Base-by-base conservation (phyloP, 2,797 vertebrate genomes). In the Falco peregrinus region DNA sequence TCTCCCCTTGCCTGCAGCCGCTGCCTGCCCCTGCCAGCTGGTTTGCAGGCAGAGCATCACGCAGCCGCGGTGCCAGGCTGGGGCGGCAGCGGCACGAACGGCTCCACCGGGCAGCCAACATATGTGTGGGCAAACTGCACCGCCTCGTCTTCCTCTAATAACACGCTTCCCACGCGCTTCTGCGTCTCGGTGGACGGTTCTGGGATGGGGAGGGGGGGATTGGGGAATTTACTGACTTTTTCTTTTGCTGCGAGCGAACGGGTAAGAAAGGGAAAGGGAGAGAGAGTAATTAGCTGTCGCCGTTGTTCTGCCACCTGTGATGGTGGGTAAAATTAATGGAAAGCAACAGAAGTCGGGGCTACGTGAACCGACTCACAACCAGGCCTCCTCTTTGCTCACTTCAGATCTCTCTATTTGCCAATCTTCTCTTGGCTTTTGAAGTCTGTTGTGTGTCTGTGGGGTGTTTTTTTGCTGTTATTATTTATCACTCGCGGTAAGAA, bases 331-430 rank as follows among this genome's bases (percentile, higher is more conserved):
- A 96, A 96, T 95, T 93, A 97, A 97, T 96, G 95, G 95, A 35
- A 91, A 86, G 92, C 94, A 95, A 50, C 95, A 97, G 93, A 96
- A 97, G 91, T 79, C 83, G 6, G 78, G 93, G 90, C 87, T 83
- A 97, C 94, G 95, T 97, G 97, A 96, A 97, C 53, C 5, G 96
- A 96, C 92, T 97, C 92, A 25, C 91, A 97, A 97, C 89, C 90
- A 93, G 79, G 61, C 77, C 86, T 78, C 89, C 95, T 94, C 93
- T 92, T 91, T 84, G 89, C 93, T 93, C 80, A 11, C 94, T 68
- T 97, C 95, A 96, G 91, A 96, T 96, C 95, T 95, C 94, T 96
- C 95, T 86, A 78, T 96, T 96, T 96, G 93, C 95, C 95, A 94
- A 77, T 93, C 89, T 93, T 93, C 89, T 70, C 63, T 7, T 71